Evolutionary conservation across 2,113 vertebrate species (phyloP), one percentile per base, ranked within the genome.

Genomic region (Sander lucioperca): DNA sequence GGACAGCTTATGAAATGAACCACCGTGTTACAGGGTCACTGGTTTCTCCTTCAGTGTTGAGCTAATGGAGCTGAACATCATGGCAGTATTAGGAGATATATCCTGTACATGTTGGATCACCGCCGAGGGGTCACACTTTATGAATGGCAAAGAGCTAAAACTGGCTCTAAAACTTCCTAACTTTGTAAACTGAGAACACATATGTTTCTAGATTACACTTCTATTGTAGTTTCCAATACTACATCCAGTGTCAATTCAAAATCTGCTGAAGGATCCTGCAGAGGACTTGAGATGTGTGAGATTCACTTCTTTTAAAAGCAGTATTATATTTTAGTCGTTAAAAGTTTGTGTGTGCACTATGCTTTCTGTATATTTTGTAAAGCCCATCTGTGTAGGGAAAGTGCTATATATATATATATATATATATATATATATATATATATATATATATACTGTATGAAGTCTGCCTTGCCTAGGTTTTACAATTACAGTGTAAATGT

Each of bases 41-140:
- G 39, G 36, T 68, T 86, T 87, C 73, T 80, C 83, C 76, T 88
- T 87, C 75, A 84, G 85, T 19, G 30, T 66, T 4, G 53, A 51
- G 63, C n/a, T 84, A 84, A 87, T 78, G 86, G 79, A 77, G 73
- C 36, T 12, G 57, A 83, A 83, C 33, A 47, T 63, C 23, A 62
- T 36, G 36, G 30, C 54, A 23, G 67, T 30, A 16, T 51, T 19
- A 69, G 23, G 18, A 56, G 43, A 50, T 23, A 33, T 48, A 43
- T 67, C 6, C 25, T 30, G 50, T 61, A 50, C 25, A 47, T 57
- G 56, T 12, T 63, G 56, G 70, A 79, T 64, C 14, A 0, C 57
- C 51, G 30, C 62, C 21, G 23, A 50, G 58, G 39, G 48, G 48
- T 48, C 25, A 36, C 47, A 36, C 18, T 43, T 65, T 51, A 71